These are phyloP conservation scores for Phalacrocorax brasilianus DNA, from an alignment of 2,113 vertebrate genomes.

Conservation along the genomic window DNA sequence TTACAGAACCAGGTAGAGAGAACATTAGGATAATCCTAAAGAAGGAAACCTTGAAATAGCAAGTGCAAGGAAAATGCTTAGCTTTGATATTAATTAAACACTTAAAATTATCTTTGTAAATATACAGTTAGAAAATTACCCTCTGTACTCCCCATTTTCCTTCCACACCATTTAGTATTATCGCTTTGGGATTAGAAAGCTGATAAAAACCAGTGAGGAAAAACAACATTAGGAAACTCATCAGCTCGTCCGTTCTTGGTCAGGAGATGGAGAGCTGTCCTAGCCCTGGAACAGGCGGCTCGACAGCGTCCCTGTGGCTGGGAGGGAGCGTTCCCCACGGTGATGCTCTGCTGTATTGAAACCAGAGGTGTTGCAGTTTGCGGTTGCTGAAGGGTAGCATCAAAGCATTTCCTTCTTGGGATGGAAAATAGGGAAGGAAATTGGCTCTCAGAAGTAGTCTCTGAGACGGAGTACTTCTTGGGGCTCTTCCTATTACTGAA, in stretches of 20 bases:
- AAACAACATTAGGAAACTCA: neutral
- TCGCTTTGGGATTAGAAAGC: neutral
- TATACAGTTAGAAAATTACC: neutral
- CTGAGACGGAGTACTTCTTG: neutral
- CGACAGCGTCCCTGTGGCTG: neutral
- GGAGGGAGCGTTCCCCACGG: neutral
- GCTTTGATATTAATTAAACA: neutral
- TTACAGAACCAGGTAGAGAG: neutral
- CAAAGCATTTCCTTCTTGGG: neutral
- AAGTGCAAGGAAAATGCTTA: neutral
- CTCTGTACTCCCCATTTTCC: neutral
- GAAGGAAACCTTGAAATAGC: neutral
- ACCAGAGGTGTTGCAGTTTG: neutral
- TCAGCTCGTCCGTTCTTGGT: rapidly evolving
- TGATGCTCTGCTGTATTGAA: neutral
- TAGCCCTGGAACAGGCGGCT: neutral
- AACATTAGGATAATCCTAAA: neutral
- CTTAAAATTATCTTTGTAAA: neutral
- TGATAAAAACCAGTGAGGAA: neutral
- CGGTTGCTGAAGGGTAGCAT: neutral
- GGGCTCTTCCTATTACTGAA: neutral
- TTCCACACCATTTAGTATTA: neutral
- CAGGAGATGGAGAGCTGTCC: neutral
- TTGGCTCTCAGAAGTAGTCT: neutral
- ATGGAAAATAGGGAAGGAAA: neutral